A percentile compares a stretch with the other conserved stretches of the same genome.
Evolutionary conservation across 2,797 vertebrate genomes (phyloP).

Genomic region (Rhinoraja longicauda): DNA sequence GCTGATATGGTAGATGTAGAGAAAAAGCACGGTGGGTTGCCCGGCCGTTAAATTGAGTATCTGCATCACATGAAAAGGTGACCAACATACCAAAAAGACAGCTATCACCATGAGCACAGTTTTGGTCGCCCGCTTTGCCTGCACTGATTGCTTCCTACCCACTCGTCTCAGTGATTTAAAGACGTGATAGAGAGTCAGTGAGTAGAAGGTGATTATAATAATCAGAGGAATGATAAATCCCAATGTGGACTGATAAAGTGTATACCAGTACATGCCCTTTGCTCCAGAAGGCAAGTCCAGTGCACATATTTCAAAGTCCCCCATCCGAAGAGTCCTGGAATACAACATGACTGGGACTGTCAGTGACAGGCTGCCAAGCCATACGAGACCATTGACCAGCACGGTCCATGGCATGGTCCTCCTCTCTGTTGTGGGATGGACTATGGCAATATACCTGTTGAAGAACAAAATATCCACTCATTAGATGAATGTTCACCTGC

Average conservation of each 20-base stretch:
- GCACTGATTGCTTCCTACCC: constrained; percentile 65
- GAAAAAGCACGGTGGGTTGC: constrained; percentile 56
- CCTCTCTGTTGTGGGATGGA: constrained; percentile 66
- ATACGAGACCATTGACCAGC: constrained; percentile 67
- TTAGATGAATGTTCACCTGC: background rate
- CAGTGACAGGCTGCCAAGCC: constrained; percentile 68
- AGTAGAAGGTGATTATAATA: constrained; percentile 73
- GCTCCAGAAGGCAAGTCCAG: constrained; percentile 62
- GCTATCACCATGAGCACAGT: constrained; percentile 70
- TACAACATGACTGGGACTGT: constrained; percentile 71
- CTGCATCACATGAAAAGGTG: constrained; percentile 71
- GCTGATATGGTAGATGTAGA: constrained; percentile 69
- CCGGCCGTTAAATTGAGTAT: constrained; percentile 66
- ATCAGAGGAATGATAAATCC: constrained; percentile 69
- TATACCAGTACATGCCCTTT: constrained; percentile 74
- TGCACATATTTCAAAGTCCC: constrained; percentile 60
- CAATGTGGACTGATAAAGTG: constrained; percentile 68
- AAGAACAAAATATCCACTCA: constrained; percentile 4
- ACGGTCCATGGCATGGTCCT: constrained; percentile 69
- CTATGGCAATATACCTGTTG: constrained; percentile 68
- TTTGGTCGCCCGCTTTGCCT: constrained; percentile 68
- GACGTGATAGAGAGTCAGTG: constrained; percentile 67
- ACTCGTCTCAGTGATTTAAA: constrained; percentile 68
- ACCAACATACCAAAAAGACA: constrained; percentile 70
- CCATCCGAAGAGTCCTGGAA: constrained; percentile 55